phyloP scores from a whole-genome alignment of 2,113 vertebrate genomes.

The Silurus glanis region DNA sequence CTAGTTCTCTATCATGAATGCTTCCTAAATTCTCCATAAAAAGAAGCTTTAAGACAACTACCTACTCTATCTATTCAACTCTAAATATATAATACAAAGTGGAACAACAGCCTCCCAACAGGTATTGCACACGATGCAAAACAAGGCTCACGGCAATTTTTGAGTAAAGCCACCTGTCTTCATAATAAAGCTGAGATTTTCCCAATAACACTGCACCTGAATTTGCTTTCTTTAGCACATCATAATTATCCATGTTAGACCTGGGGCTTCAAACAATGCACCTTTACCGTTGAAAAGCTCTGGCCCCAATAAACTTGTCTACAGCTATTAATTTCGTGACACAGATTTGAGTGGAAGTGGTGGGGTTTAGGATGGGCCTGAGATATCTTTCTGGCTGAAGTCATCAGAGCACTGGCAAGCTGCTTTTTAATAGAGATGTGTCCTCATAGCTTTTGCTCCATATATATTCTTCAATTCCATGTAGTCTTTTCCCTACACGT shows the following conservation, averaged over 20 bases:
- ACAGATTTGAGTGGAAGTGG: conserved; percentile 42
- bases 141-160: conserved; percentile 3
- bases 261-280: conserved; percentile 40
- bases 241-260: conserved; percentile 31
- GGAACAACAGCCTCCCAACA: conserved; percentile 30
- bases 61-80: conserved; percentile 9
- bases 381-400: conserved; percentile 33
- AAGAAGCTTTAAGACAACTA: conserved; percentile 7
- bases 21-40: conserved; percentile 34
- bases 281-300: conserved; percentile 30
- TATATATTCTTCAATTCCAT: conserved; percentile 17
- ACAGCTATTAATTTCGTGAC: conserved; percentile 50
- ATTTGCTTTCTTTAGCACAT: conserved; percentile 22
- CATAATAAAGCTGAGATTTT: not conserved
- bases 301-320: conserved; percentile 53
- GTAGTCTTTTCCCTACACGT: conserved; percentile 7
- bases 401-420: conserved; percentile 29
- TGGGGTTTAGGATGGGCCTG: conserved; percentile 16
- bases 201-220: conserved; percentile 3
- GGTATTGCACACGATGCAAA: conserved; percentile 25
- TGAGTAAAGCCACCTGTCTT: conserved; percentile 13
- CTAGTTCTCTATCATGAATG: conserved; percentile 34
- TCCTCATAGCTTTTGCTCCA: conserved; percentile 16
- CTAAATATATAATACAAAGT: conserved; percentile 16
- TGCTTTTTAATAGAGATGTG: conserved; percentile 36